phyloP scores from a whole-genome alignment of 2,888 invertebrate genomes.

The Drosophila sordidula region DNA sequence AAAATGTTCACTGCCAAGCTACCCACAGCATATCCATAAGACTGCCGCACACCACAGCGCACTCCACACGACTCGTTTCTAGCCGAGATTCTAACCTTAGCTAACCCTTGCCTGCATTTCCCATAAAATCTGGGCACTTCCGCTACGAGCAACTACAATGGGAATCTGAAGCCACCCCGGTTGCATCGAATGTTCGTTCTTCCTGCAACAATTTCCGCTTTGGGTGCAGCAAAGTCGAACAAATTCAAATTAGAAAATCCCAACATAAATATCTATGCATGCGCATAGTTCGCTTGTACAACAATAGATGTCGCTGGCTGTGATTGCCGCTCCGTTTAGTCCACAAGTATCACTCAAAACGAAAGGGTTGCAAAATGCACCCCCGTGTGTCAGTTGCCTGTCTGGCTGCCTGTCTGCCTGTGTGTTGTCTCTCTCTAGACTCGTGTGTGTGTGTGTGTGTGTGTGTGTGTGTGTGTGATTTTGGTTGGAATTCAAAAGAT shows the following conservation, averaged over 20 bases:
- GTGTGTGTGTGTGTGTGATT: conserved; percentile 57
- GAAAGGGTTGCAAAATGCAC: conserved; percentile 78
- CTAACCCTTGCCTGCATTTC: conserved; percentile 63
- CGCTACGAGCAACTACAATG: conserved; percentile 33
- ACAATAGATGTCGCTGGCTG: conserved; percentile 77
- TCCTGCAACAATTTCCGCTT: conserved; percentile 76
- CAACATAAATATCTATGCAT: conserved; percentile 76
- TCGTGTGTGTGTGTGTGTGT: conserved; percentile 32
- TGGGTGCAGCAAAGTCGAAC: conserved; percentile 69
- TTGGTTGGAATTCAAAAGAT: conserved; percentile 78
- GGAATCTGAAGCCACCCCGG: conserved; percentile 27
- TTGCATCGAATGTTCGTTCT: conserved; percentile 59
- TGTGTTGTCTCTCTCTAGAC: conserved; percentile 19
- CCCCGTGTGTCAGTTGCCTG: conserved; percentile 45
- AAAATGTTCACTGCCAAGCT: neutral
- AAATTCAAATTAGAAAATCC: conserved; percentile 79
- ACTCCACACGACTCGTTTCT: conserved; percentile 53
- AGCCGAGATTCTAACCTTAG: conserved; percentile 36
- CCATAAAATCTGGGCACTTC: conserved; percentile 74
- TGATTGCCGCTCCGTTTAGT: conserved; percentile 59
- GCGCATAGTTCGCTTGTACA: conserved; percentile 62
- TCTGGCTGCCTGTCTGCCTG: conserved; percentile 19
- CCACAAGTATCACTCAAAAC: conserved; percentile 36
- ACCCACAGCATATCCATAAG: neutral
- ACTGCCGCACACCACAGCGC: conserved; percentile 13